A percentile compares a stretch with the other conserved stretches of the same genome.
These are phyloP conservation scores for Corydoras sp. DNA, from an alignment of 2,113 vertebrate species.

Conservation along the genomic window DNA sequence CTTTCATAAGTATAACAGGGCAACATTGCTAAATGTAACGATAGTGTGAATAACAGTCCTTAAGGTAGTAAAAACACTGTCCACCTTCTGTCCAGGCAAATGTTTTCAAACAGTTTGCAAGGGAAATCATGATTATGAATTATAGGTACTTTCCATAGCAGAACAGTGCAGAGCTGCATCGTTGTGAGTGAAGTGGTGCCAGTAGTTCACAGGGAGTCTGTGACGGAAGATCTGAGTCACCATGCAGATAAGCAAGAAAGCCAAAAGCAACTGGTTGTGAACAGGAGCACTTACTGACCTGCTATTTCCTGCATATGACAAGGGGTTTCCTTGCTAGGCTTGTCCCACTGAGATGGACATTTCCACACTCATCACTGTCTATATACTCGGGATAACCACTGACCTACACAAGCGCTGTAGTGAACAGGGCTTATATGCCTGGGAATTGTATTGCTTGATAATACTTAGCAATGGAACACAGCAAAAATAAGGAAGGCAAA, in stretches of 20 bases:
- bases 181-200: background rate
- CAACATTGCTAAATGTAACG: too few species aligned
- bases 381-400: slow-evolving; percentile 44
- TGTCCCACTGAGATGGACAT: slow-evolving; percentile 60
- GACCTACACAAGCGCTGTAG: background rate
- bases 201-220: background rate
- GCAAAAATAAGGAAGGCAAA: too few species aligned
- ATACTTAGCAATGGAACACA: background rate
- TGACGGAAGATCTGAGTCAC: slow-evolving; percentile 9
- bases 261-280: slow-evolving; percentile 40
- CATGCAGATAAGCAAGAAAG: slow-evolving; percentile 46
- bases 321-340: slow-evolving; percentile 51
- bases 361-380: slow-evolving; percentile 46
- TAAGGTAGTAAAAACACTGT: too few species aligned
- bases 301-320: slow-evolving; percentile 54
- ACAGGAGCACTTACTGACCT: slow-evolving; percentile 42
- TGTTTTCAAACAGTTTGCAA: too few species aligned
- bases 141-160: background rate
- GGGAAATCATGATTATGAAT: too few species aligned
- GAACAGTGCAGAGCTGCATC: background rate
- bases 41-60: too few species aligned
- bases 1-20: too few species aligned
- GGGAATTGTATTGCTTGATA: background rate
- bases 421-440: slow-evolving; percentile 1
- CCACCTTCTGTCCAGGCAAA: background rate